These are phyloP conservation scores for Bombyx mori DNA, from an alignment of 1,140 invertebrate genomes.

Conservation along the genomic window DNA sequence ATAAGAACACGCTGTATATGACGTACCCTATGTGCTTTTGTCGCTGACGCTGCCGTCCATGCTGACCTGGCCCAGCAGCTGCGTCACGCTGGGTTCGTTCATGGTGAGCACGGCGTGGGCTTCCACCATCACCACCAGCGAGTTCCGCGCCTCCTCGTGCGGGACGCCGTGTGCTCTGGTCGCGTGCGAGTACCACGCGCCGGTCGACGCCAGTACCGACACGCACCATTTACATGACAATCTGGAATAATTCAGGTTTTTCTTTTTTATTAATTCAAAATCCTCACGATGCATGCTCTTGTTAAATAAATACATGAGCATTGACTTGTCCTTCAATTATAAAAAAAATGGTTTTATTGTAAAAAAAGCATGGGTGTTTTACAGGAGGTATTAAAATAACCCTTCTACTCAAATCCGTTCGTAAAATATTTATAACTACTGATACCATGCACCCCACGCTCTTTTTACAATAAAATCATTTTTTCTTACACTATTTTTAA, in stretches of 20 bases:
- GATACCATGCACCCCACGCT: too few species aligned
- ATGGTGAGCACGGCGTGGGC: conserved; percentile 75
- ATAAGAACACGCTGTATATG: neutral
- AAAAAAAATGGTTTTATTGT: too few species aligned
- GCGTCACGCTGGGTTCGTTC: conserved; percentile 54
- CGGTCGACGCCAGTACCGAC: conserved; percentile 69
- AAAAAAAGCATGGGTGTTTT: too few species aligned
- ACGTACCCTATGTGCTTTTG: conserved; percentile 17
- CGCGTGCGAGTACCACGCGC: conserved; percentile 74
- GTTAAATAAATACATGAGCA: too few species aligned
- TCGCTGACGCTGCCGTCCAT: conserved; percentile 32
- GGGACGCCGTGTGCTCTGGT: conserved; percentile 72
- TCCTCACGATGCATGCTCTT: too few species aligned
- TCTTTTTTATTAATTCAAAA: too few species aligned
- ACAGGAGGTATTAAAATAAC: too few species aligned
- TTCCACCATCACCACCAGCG: conserved; percentile 75
- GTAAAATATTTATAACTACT: too few species aligned
- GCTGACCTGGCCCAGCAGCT: conserved; percentile 50
- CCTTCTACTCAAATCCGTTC: too few species aligned
- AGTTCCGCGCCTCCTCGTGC: conserved; percentile 73
- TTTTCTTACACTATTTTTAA: too few species aligned
- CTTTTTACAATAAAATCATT: too few species aligned
- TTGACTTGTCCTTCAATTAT: too few species aligned
- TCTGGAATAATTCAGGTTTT: conserved; percentile 34
- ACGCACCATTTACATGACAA: conserved; percentile 75